Percentiles rank a stretch among this genome's conserved stretches.
phyloP scores from a whole-genome alignment of 2,888 invertebrate genomes.

The Callyntrura sp. region DNA sequence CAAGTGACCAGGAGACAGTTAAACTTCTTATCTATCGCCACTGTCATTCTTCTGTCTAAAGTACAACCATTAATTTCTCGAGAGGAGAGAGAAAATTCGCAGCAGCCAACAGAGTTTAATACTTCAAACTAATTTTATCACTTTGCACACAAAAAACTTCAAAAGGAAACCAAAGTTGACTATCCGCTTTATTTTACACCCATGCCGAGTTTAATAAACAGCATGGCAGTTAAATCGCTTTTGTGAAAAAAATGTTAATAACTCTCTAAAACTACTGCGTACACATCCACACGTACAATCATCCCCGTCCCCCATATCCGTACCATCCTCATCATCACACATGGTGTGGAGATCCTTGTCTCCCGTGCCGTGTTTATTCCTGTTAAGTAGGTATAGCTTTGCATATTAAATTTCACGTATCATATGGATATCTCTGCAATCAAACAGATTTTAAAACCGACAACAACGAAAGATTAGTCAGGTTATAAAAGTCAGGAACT shows the following conservation, averaged over 20 bases:
- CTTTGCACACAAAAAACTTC: neutral
- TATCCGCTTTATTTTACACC: neutral
- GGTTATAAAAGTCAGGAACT: constrained; percentile 68
- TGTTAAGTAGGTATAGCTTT: constrained; percentile 10
- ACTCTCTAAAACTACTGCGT: neutral
- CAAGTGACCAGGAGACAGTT: neutral
- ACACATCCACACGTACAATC: neutral
- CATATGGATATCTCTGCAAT: neutral
- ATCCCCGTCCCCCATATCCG: no score
- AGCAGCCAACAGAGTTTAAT: neutral
- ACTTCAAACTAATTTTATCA: neutral
- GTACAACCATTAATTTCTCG: neutral
- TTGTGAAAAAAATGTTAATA: neutral
- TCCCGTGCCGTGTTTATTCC: constrained; percentile 1
- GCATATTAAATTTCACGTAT: constrained; percentile 40
- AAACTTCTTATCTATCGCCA: neutral
- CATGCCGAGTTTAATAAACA: neutral
- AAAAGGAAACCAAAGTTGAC: neutral
- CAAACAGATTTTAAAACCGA: constrained; percentile 49
- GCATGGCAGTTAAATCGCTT: neutral
- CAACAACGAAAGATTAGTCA: constrained; percentile 56
- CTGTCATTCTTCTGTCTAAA: neutral
- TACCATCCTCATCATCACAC: neutral
- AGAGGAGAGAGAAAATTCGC: neutral
- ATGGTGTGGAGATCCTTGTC: neutral